Evolutionary conservation across 2,113 vertebrate genomes (phyloP), one percentile per base, ranked within the genome.

Genomic region (Ameiurus melas): DNA sequence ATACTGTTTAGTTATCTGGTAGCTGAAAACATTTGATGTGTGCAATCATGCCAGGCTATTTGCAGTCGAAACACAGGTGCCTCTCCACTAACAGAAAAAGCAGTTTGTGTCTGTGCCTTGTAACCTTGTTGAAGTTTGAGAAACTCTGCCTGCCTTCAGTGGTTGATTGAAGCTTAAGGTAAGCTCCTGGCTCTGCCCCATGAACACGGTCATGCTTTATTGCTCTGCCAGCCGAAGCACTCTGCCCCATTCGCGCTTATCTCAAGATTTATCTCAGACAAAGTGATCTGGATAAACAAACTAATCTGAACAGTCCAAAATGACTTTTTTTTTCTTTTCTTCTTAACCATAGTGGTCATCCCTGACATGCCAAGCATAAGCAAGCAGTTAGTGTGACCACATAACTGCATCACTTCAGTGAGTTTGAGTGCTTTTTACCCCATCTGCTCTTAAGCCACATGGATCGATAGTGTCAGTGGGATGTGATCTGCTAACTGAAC

Each of bases 231-330:
- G 78, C 62, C 58, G n/a, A 83, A 51, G 70, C 43, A 58, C 57
- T 43, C 62, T 89, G 85, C 71, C 22, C 43, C n/a, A 60, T 84
- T 86, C 55, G 39, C 12, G 12, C 71, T 89, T 86, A 84, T 87
- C 81, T 84, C 19, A 13, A 79, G 85, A 80, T 89, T 80, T 84
- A 64, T 68, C 43, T 47, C 47, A 66, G 43, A 43, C 60, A 30
- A 60, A 47, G 1, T 14, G n/a, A 51, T 66, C 68, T 70, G 55
- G 82, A 66, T 57, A 86, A 86, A 86, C 68, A 66, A 83, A 82
- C 60, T 78, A 27, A 30, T n/a, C 20, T 53, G 85, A 66, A 82
- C 6, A 0, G 22, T 55, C 8, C 43, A 71, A 64, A 62, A 62
- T 27, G 5, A 25, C 22, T 33, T 22, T 36, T 58, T 36, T 36